phyloP scores from a whole-genome alignment of 2,113 vertebrate genomes.

The Oplegnathus fasciatus region DNA sequence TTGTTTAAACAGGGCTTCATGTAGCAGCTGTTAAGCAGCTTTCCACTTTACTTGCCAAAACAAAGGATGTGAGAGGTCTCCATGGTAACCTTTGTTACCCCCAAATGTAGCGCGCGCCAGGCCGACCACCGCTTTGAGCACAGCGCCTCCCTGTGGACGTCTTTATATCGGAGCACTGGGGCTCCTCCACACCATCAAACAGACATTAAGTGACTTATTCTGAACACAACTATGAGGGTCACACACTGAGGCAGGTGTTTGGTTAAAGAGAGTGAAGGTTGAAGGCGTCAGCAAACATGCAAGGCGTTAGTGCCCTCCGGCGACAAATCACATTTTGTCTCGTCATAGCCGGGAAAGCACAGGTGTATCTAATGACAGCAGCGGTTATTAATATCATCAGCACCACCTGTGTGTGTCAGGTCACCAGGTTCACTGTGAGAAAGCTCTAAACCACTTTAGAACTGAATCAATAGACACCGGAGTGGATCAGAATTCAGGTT shows the following conservation, averaged over 20 bases:
- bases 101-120: constrained; percentile 14
- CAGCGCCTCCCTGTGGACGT: constrained; percentile 62
- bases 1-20: not conserved
- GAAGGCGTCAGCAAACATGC: not conserved
- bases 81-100: constrained; percentile 86
- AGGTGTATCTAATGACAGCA: not conserved
- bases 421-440: not conserved
- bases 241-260: not conserved
- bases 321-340: not conserved
- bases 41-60: constrained; percentile 43
- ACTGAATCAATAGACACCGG: constrained; percentile 1
- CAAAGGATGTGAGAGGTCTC: constrained; percentile 78
- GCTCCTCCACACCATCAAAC: not conserved
- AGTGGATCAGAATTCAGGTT: constrained; percentile 81
- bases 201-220: not conserved
- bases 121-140: not conserved
- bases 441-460: not conserved
- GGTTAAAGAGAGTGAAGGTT: no score
- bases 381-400: not conserved
- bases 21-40: constrained; percentile 34
- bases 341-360: not conserved
- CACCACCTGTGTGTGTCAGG: not conserved
- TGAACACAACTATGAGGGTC: not conserved
- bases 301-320: no score
- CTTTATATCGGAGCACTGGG: not conserved